Evolutionary conservation across 1,140 invertebrate species (phyloP), one percentile per base, ranked within the genome.

Genomic region (Eueides isabella): DNA sequence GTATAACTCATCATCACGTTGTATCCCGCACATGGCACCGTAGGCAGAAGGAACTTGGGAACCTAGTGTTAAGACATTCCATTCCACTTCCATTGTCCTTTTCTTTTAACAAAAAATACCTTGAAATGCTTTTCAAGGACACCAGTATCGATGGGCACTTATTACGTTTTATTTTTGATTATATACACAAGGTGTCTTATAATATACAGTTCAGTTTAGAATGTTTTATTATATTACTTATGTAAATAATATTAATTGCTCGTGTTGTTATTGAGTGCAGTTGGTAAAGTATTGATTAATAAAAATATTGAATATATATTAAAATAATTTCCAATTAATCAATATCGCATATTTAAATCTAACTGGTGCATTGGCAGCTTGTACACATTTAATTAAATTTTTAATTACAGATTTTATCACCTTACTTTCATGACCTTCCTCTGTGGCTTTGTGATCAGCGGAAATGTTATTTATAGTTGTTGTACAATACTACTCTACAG

Each of bases 391-490:
- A 82, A 84, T 83, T 85, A 81, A 77, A 75, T 80, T 79, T 78
- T 80, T 79, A 83, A 82, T 84, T 78, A 77, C 78, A 77, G 77
- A 82, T 83, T 77, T 71, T 80, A 80, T 76, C 78, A 64, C 75
- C 76, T 77, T 68, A 81, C 83, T 81, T 80, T 82, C 80, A 67
- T 78, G 83, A 84, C 86, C 86, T 88, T 85, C 77, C 72, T 35
- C 29, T 48, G 29, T 78, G 80, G 80, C 84, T 82, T 86, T 83
- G 79, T 69, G 31, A 55, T 61, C 74, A 67, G 61, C 76, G 78
- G 78, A 80, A 72, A 67, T 74, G 35, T 67, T 75, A 76, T 75
- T 72, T 76, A 74, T 75, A 75, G 73, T 68, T 9, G 62, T 55
- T 69, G 71, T 61, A 6, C 31, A 61, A 67, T 75, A 71, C 72